Conservation (phyloP, 53 echinoderm and acorn worm species). For the Actinopyga echinites region DNA sequence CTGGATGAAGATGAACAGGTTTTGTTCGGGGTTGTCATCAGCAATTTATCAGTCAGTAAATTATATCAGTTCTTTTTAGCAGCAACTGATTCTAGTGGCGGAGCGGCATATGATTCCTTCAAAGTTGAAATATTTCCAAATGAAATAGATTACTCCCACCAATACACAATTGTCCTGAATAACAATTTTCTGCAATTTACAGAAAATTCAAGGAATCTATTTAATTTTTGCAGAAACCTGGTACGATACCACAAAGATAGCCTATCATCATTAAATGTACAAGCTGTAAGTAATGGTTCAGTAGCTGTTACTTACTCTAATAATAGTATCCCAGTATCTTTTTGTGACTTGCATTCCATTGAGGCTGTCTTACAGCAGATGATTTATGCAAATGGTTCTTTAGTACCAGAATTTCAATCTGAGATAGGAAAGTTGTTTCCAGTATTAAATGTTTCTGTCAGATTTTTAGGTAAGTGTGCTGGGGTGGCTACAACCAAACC, state of each 20-base stretch:
- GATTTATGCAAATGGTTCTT: constrained; percentile 47
- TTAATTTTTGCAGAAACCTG: constrained; percentile 30
- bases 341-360: constrained; percentile 57
- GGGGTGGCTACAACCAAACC: constrained; percentile 10
- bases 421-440: constrained; percentile 37
- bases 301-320: constrained; percentile 58
- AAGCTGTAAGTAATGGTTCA: constrained; percentile 65
- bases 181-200: constrained; percentile 51
- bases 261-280: constrained; percentile 43
- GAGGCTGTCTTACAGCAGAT: constrained; percentile 24
- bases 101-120: constrained; percentile 63
- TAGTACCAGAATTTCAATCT: constrained; percentile 15
- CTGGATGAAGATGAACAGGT: constrained; percentile 42
- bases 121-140: constrained; percentile 45
- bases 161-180: constrained; percentile 49
- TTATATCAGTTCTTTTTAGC: constrained; percentile 48
- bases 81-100: constrained; percentile 63
- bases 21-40: constrained; percentile 55
- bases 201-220: constrained; percentile 41
- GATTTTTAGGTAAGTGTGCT: constrained; percentile 49
- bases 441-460: constrained; percentile 24
- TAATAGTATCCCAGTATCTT: constrained; percentile 40
- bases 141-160: constrained; percentile 44
- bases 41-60: constrained; percentile 1
- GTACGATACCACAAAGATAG: constrained; percentile 40